Conservation (phyloP, 2,113 vertebrate genomes). For the Axis porcinus region DNA sequence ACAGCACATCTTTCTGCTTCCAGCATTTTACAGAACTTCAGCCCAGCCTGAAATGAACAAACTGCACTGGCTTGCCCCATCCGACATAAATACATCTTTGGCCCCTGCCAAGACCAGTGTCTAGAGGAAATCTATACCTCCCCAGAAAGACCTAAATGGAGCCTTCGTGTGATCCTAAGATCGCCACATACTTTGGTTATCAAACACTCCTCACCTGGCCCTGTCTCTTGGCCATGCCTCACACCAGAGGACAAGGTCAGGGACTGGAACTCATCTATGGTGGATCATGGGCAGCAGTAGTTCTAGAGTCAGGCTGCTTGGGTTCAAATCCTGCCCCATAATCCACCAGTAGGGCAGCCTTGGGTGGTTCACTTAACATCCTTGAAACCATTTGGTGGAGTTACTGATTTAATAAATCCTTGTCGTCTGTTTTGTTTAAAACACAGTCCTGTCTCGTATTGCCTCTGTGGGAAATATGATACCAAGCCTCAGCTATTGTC, state of each 20-base stretch:
- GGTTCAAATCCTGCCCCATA: not conserved
- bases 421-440: not conserved
- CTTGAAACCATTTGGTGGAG: not conserved
- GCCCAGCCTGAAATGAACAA: not conserved
- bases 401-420: not conserved
- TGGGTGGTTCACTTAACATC: not conserved
- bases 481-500: not conserved
- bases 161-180: not conserved
- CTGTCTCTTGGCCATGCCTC: not conserved
- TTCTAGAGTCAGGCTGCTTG: not conserved
- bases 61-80: not conserved
- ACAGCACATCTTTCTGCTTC: not conserved
- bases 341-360: not conserved
- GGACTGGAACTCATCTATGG: not conserved
- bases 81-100: not conserved
- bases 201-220: not conserved
- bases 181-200: not conserved
- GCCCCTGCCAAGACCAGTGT: not conserved
- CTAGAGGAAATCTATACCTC: not conserved
- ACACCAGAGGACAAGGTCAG: not conserved
- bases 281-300: not conserved
- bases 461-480: not conserved
- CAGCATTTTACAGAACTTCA: not conserved
- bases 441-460: not conserved
- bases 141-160: not conserved